Evolutionary conservation across 2,888 invertebrate genomes (phyloP), one percentile per base, ranked within the genome.

Genomic region (Lapara coniferarum): DNA sequence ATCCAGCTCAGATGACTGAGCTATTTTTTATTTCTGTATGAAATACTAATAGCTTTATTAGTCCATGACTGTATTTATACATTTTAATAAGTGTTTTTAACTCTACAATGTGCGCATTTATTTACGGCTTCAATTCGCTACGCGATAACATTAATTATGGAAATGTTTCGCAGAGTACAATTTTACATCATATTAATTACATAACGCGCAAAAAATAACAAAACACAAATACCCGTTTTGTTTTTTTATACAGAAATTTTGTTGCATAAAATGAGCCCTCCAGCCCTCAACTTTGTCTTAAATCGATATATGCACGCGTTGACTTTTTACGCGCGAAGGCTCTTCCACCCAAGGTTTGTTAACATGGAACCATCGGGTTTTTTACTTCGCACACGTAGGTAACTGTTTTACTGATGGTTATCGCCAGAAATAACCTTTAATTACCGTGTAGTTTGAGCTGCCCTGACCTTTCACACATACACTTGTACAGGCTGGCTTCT

Each of bases 371-470:
- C 89, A 90, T 87, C 88, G 85, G 80, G 84, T 90, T 92, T 92
- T 92, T 92, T 91, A 89, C 88, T 89, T 89, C 87, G 85, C 81
- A 78, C 87, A 88, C 85, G 91, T 89, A 89, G 87, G 90, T 91
- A 89, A 91, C 92, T 89, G 91, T 90, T 92, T 91, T 88, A 89
- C 90, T 88, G 93, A 92, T 93, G 90, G 90, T 89, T 92, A 93
- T 93, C 93, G 88, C 88, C 90, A 91, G 92, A 93, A 92, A 92
- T 92, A 93, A 93, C 93, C 92, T 93, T 93, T 93, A 93, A 93
- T 93, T 93, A 92, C 92, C 85, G 89, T 89, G 89, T 90, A 88
- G 91, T 91, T 89, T 89, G 88, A 85, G 88, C 88, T 85, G 82
- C 93, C 93, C 88, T 93, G 93, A 93, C 93, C 93, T 93, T 93